Evolutionary conservation across 1,140 invertebrate genomes (phyloP).

Genomic region (Drosophila mayri): DNA sequence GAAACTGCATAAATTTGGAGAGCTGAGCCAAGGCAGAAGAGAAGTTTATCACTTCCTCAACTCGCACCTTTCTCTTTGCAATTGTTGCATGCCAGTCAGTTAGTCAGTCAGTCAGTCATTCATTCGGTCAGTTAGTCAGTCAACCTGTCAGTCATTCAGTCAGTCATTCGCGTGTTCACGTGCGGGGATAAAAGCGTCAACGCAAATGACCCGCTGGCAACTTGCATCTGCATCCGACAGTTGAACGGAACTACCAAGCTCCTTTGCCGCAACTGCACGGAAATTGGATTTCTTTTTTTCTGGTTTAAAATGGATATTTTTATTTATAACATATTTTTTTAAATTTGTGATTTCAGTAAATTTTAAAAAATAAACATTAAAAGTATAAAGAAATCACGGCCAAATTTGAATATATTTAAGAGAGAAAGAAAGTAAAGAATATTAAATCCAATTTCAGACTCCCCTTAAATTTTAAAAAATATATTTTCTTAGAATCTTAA

Average conservation of each 20-base stretch:
- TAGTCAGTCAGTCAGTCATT: constrained; percentile 6
- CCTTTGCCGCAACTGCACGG: constrained; percentile 2
- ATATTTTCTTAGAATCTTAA: background rate
- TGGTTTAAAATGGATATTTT: background rate
- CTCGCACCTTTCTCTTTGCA: constrained; percentile 25
- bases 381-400: background rate
- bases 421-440: too few species aligned
- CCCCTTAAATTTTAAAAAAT: background rate
- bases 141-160: constrained; percentile 15
- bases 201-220: constrained; percentile 53
- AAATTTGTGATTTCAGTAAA: background rate
- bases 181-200: constrained; percentile 45
- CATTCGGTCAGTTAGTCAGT: constrained; percentile 2
- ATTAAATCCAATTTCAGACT: background rate
- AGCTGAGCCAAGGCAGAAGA: constrained; percentile 12
- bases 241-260: constrained; percentile 19
- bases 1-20: constrained; percentile 56
- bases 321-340: background rate
- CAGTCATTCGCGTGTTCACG: constrained; percentile 37
- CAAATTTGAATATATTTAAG: background rate
- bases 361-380: background rate
- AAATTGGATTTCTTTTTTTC: constrained; percentile 5
- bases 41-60: constrained; percentile 24
- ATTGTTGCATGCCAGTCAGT: constrained; percentile 34
- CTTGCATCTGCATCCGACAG: constrained; percentile 32